Base-by-base conservation (phyloP, 2,797 vertebrate genomes). In the Eidolon dupreanum region DNA sequence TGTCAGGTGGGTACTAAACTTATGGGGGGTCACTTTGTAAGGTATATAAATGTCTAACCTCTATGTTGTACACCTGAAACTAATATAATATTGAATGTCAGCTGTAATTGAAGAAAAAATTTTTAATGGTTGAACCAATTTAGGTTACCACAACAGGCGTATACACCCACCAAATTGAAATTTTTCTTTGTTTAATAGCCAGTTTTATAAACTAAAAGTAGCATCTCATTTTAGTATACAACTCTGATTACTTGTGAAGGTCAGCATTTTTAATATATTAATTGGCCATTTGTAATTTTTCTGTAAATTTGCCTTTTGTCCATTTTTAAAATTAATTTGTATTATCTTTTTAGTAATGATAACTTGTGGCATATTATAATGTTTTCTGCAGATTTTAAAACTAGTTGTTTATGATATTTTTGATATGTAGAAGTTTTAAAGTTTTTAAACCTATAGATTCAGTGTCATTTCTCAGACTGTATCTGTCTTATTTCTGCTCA, bases 121-220 rank as follows among this genome's bases (percentile, higher is more conserved):
- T 49, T 49, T 49, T 49, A 5, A 86, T 74, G 38, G 22, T 82
- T 46, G 51, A 63, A 71, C n/a, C 43, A 75, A 11, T 74, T 90
- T 53, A 81, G 43, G 36, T 90, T 20, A 68, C 12, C 51, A 43
- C 10, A 74, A 11, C n/a, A 81, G 31, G 46, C 26, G 4, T 82
- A 33, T 66, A 55, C 70, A 17, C 13, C 49, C 2, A 65, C 36
- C 70, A 77, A 82, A 36, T 36, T 86, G 31, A 82, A 53, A 49
- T 57, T 78, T 78, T 63, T 92, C 13, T 68, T 77, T 22, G 22
- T 70, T 51, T 78, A 94, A 38, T 71, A 63, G 24, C 31, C 81
- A 66, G 10, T 65, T 88, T 84, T 88, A 13, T 79, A 89, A 79
- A 31, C 74, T 89, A 73, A 78, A 93, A 66, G 49, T 65, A 87